Base-by-base conservation (phyloP, 2,113 vertebrate species). In the Oenanthe oenanthe region DNA sequence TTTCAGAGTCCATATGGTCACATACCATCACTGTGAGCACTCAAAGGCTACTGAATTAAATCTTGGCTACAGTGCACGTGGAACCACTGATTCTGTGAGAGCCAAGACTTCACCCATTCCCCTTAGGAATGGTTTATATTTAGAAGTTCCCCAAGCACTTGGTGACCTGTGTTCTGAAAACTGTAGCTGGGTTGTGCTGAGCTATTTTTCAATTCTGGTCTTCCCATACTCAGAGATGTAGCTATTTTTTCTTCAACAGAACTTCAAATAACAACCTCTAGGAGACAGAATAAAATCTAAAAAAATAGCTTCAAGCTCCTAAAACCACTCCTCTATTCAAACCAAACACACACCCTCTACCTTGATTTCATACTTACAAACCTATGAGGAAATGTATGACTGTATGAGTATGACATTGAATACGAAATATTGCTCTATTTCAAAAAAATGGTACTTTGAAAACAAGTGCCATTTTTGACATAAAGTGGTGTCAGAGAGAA, bases 401-500 rank as follows among this genome's bases (percentile, higher is more conserved):
- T 78, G 36, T 60, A 77, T 31, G 29, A 95, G 31, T 40, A 96
- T 40, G 84, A 93, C 50, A 93, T 8, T 87, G 66, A 94, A 95
- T 67, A 67, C 42, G 21, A 68, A 95, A 97, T 93, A 74, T 47
- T 95, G 53, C 36, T 95, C 31, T 10, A 70, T 96, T 85, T 28
- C 1, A 62, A 94, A 86, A 95, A 50, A 92, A 76, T 13, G 24
- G 18, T 43, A 74, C 82, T 94, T 97, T 96, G 58, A 40, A 92
- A 54, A n/a, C 38, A 10, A 89, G 32, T 91, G 40, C 31, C 66
- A 57, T 96, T 97, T 97, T 62, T 93, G 62, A 73, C 61, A 92
- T 74, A 86, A 97, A 97, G 53, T 94, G 40, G 85, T 97, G 82
- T 65, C 88, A 97, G 73, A 42, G 42, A 95, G 92, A 97, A 95